These are phyloP conservation scores for Sphaeridia pumilis DNA, from an alignment of 2,888 invertebrate species.

Conservation along the genomic window DNA sequence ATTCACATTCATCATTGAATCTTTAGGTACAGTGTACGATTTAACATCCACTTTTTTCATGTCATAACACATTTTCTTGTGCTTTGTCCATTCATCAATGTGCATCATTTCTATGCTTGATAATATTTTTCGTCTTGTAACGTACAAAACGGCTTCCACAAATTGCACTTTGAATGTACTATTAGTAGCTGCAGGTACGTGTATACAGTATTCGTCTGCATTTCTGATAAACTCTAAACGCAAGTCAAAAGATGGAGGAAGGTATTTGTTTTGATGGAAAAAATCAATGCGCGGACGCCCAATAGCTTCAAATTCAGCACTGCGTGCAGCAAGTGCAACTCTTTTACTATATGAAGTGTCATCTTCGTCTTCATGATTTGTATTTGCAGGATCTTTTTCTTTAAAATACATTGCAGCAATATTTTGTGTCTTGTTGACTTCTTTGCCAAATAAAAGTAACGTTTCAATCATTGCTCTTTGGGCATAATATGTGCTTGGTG, in stretches of 20 bases:
- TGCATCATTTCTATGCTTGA: constrained; percentile 8
- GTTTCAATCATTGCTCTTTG: background rate
- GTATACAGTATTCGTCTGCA: constrained; percentile 12
- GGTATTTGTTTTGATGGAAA: constrained; percentile 6
- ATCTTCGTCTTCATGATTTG: background rate
- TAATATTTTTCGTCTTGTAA: constrained; percentile 13
- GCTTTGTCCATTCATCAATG: background rate
- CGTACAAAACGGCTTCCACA: constrained; percentile 10
- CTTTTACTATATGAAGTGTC: constrained; percentile 6
- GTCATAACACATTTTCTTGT: background rate
- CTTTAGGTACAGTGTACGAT: constrained; percentile 17
- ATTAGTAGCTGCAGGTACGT: background rate
- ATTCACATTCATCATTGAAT: constrained; percentile 11
- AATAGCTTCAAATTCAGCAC: constrained; percentile 18
- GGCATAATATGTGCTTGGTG: background rate
- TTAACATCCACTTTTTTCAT: background rate
- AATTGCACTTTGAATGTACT: constrained; percentile 9
- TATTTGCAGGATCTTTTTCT: constrained; percentile 12
- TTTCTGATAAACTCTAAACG: constrained; percentile 10
- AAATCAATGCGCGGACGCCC: constrained; percentile 17
- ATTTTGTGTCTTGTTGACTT: background rate
- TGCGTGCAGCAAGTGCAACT: constrained; percentile 3
- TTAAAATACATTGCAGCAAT: constrained; percentile 13
- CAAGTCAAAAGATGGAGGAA: constrained; percentile 18
- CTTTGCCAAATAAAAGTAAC: background rate